Percentiles rank a stretch among this genome's conserved stretches.
These are phyloP conservation scores for Chironomus riparius DNA, from an alignment of 2,888 invertebrate species.

Conservation along the genomic window DNA sequence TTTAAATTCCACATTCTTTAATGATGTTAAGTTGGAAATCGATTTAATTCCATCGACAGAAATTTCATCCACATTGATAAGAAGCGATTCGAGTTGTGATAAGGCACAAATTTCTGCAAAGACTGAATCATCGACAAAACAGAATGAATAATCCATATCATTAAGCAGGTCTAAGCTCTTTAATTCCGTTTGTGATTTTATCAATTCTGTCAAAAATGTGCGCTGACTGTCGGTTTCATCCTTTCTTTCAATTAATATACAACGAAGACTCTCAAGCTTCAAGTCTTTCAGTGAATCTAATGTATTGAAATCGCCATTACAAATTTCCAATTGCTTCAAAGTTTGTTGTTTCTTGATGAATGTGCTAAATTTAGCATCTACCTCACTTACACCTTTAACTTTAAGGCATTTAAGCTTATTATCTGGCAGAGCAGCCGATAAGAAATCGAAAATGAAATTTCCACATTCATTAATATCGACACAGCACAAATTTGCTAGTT, in stretches of 20 bases:
- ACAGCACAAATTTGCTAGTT: not conserved
- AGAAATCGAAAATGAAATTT: not conserved
- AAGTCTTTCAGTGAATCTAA: not conserved
- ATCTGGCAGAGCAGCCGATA: not conserved
- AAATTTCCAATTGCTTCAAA: not conserved
- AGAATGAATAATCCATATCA: not conserved
- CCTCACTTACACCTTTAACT: not conserved
- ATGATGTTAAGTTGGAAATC: not conserved
- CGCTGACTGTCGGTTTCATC: not conserved
- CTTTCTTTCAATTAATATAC: not conserved
- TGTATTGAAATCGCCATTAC: not conserved
- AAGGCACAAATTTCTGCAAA: not conserved
- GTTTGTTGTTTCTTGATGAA: not conserved
- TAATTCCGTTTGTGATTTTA: not conserved
- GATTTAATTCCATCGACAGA: not conserved
- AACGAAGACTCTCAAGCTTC: not conserved
- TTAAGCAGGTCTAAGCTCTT: not conserved
- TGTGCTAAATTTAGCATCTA: not conserved
- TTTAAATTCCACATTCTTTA: not conserved
- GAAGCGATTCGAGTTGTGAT: not conserved
- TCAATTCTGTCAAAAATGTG: not conserved
- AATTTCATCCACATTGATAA: not conserved
- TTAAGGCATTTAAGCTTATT: not conserved
- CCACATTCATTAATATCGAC: not conserved
- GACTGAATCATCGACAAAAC: not conserved